A percentile compares a stretch with the other conserved stretches of the same genome.
phyloP scores from a whole-genome alignment of 2,888 invertebrate genomes.

The Netelia inedita region DNA sequence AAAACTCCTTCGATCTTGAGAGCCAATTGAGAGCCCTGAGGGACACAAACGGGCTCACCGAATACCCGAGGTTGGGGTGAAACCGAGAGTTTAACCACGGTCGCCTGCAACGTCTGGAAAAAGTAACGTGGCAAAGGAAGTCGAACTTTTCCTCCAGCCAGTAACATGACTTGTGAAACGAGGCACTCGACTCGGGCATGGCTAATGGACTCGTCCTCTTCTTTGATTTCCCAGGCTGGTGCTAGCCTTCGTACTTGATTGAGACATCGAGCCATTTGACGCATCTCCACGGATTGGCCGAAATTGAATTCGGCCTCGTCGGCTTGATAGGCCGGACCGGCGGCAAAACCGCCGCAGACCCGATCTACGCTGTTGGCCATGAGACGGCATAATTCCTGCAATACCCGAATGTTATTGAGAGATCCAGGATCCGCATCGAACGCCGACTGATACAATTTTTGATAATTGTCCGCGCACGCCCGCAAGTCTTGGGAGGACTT shows the following conservation, averaged over 20 bases:
- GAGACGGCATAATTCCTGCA: constrained; percentile 92
- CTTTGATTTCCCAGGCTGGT: constrained; percentile 82
- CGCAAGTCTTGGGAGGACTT: constrained; percentile 91
- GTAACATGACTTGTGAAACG: constrained; percentile 87
- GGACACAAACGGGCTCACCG: constrained; percentile 94
- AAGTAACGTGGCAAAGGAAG: constrained; percentile 91
- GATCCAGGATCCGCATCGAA: constrained; percentile 95
- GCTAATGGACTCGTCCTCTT: constrained; percentile 82
- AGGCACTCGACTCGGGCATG: constrained; percentile 86
- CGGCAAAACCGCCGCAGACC: constrained; percentile 86
- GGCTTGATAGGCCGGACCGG: constrained; percentile 76
- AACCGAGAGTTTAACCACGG: constrained; percentile 92
- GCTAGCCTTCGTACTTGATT: constrained; percentile 81
- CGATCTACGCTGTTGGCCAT: constrained; percentile 92
- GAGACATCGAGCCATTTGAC: constrained; percentile 81
- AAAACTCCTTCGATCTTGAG: constrained; percentile 98
- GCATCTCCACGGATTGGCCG: constrained; percentile 82
- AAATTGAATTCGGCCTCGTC: constrained; percentile 79
- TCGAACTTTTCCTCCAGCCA: constrained; percentile 86
- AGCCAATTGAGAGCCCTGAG: constrained; percentile 94
- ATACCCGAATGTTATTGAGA: constrained; percentile 88
- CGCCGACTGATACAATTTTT: constrained; percentile 92
- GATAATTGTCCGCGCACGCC: constrained; percentile 90
- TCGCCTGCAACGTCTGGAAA: constrained; percentile 94
- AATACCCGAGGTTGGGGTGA: constrained; percentile 92